phyloP scores from a whole-genome alignment of 30 jellyfish, hydroid and myxozoan species.

The Morbakka virulenta region DNA sequence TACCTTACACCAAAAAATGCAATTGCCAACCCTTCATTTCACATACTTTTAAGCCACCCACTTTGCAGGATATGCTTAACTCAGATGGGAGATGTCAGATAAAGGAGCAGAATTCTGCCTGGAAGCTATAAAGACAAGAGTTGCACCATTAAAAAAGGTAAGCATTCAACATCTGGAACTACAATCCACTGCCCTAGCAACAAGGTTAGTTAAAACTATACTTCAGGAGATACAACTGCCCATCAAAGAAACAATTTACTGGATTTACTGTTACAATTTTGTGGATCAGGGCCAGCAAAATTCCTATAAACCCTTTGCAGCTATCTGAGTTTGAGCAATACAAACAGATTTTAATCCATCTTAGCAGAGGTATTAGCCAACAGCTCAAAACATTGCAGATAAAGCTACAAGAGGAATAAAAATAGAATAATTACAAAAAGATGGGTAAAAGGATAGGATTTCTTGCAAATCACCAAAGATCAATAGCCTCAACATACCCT shows the following conservation, averaged over 20 bases:
- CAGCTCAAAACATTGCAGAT: conserved; percentile 7
- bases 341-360: conserved; percentile 9
- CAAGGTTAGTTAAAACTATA: conserved; percentile 8
- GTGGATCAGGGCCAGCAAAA: neutral
- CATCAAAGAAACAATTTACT: neutral
- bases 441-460: conserved; percentile 10
- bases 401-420: conserved; percentile 1
- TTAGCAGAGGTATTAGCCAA: neutral
- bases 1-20: conserved; percentile 9
- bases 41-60: neutral
- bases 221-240: conserved; percentile 8
- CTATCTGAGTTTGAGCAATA: conserved; percentile 17
- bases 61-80: conserved; percentile 68
- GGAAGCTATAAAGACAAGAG: neutral
- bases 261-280: neutral
- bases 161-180: conserved; percentile 23
- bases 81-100: conserved; percentile 43
- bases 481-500: conserved; percentile 13
- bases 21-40: neutral
- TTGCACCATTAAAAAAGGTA: conserved; percentile 33
- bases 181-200: conserved; percentile 4
- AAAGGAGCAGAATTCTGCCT: conserved; percentile 5
- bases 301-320: conserved; percentile 20
- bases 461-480: neutral
- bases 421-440: neutral